phyloP scores from a whole-genome alignment of 2,113 vertebrate species.

The Pelmatolapia mariae region DNA sequence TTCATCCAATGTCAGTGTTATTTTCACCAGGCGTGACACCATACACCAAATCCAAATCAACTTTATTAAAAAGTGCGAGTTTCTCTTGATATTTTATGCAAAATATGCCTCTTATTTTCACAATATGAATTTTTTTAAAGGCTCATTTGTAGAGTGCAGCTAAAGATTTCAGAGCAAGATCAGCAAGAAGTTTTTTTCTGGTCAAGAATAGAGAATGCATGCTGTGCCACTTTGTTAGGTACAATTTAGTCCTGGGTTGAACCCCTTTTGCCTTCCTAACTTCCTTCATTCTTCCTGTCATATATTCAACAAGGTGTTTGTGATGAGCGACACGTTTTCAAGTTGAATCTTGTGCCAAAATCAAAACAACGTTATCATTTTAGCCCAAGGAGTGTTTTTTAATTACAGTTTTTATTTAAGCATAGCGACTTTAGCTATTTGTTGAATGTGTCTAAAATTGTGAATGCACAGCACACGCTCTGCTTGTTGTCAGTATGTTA shows the following conservation, averaged over 20 bases:
- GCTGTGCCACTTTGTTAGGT: not conserved
- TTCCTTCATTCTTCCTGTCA: not conserved
- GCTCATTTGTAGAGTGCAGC: not conserved
- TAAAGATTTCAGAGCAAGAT: not conserved
- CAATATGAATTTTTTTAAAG: not conserved
- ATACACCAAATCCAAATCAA: not conserved
- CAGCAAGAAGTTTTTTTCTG: not conserved
- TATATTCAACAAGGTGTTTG: not conserved
- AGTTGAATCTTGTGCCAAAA: not conserved
- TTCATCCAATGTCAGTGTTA: not conserved
- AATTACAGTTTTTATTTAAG: not conserved
- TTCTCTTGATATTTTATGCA: not conserved
- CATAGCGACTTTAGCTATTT: not conserved
- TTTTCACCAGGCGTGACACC: not conserved
- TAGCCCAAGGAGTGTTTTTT: not conserved
- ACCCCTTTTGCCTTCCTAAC: not conserved
- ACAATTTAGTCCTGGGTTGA: not conserved
- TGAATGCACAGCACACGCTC: not conserved
- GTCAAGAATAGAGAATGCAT: not conserved
- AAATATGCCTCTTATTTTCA: not conserved
- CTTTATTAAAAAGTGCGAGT: fast-evolving
- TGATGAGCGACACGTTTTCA: not conserved
- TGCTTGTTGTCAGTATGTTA: not conserved
- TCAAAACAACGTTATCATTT: not conserved
- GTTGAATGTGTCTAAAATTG: not conserved